Base-by-base conservation (phyloP, 2,113 vertebrate genomes). In the Chloebia gouldiae region DNA sequence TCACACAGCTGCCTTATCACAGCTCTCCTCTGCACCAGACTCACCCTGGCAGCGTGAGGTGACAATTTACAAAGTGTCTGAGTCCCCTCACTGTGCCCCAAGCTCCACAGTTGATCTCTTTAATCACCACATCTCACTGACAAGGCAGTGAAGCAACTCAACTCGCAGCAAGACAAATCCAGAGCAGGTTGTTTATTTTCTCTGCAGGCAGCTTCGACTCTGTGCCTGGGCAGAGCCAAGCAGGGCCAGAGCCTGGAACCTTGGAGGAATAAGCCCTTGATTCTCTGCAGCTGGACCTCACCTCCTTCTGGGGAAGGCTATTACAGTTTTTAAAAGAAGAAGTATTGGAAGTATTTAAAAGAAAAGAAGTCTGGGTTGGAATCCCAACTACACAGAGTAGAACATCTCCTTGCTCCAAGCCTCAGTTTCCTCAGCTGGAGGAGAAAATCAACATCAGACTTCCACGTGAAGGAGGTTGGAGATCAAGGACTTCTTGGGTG, bases 131-230 rank as follows among this genome's bases (percentile, higher is more conserved):
- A 61, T 78, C 93, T 92, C 19, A 1, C 76, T 47, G 90, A 92
- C 68, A 81, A 75, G 93, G 76, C 47, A 81, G 44, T 35, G 83
- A 92, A 86, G 51, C 13, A 88, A 86, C 92, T 90, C 79, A 37
- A 10, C 51, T 86, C 87, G 76, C 88, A 94, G 93, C 56, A 51
- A 86, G 86, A 83, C 64, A 94, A 88, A 70, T 49, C 88, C 64
- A 12, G n/a, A 73, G 63, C 93, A 78, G 68, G 60, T n/a, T 92
- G 90, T 79, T 90, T 88, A 39, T 92, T 95, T 91, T 79, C 81
- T 81, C 47, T 10, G 4, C 65, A 70, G 89, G 81, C 64, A 71
- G 73, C 35, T 89, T 39, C 0, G 0, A 9, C 25, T 60, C 53
- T 19, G 44, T 37, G 78, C 33, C 85, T 54, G 82, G 76, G 63